These are phyloP conservation scores for Vanessa atalanta DNA, from an alignment of 1,140 invertebrate species.

Conservation along the genomic window DNA sequence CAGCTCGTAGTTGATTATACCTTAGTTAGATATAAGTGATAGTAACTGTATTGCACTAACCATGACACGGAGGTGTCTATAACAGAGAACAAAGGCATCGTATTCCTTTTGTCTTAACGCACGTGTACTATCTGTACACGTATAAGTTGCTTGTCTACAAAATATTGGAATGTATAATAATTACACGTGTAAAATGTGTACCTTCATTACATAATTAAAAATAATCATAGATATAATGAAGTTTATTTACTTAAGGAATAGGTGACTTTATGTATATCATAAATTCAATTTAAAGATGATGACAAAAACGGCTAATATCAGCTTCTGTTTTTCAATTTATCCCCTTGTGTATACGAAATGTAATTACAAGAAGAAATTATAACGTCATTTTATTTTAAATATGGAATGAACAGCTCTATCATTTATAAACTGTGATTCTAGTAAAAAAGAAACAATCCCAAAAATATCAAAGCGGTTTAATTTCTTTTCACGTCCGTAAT, in stretches of 20 bases:
- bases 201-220: no score
- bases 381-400: neutral
- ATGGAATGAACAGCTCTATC: neutral
- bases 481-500: conserved; percentile 38
- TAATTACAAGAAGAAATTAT: no score
- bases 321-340: no score
- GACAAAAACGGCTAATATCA: no score
- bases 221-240: no score
- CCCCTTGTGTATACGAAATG: no score
- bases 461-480: conserved; percentile 25
- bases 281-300: no score
- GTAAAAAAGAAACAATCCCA: neutral
- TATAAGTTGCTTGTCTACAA: neutral
- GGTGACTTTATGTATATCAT: no score
- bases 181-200: no score
- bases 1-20: neutral
- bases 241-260: no score
- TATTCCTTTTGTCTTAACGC: conserved; percentile 46
- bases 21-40: neutral
- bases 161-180: neutral
- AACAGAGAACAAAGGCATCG: conserved; percentile 39
- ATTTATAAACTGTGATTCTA: neutral
- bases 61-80: conserved; percentile 9
- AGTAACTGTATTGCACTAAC: conserved; percentile 1
- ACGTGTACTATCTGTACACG: conserved; percentile 40